A percentile compares a stretch with the other conserved stretches of the same genome.
phyloP scores from a whole-genome alignment of 2,888 invertebrate species.

The Nipponacmea schrenckii region DNA sequence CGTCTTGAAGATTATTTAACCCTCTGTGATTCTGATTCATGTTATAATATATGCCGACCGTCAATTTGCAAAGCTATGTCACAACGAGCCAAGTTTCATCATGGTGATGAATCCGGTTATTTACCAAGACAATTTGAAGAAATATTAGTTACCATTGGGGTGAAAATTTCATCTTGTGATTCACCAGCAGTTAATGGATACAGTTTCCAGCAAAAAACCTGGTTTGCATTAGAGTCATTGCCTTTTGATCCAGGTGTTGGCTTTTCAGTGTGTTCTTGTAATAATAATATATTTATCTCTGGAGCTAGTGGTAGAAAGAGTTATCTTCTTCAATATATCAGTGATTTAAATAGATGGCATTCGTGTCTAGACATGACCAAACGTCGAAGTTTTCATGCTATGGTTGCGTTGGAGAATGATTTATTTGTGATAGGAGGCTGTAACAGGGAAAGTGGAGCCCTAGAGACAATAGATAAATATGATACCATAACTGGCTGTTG shows the following conservation, averaged over 20 bases:
- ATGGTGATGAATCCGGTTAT: neutral
- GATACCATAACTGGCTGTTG: constrained; percentile 29
- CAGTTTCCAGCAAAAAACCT: constrained; percentile 33
- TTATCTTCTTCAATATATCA: constrained; percentile 36
- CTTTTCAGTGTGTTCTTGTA: constrained; percentile 36
- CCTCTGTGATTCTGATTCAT: neutral
- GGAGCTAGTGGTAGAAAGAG: constrained; percentile 33
- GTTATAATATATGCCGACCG: neutral
- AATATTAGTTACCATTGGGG: constrained; percentile 35
- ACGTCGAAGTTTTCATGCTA: constrained; percentile 35
- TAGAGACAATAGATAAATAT: constrained; percentile 33
- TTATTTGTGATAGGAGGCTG: constrained; percentile 40
- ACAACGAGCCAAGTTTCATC: constrained; percentile 5
- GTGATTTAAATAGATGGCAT: constrained; percentile 30
- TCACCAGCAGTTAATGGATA: constrained; percentile 38
- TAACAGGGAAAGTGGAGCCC: constrained; percentile 34
- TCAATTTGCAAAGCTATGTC: neutral
- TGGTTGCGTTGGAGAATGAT: constrained; percentile 31
- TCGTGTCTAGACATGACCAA: constrained; percentile 37
- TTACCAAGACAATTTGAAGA: constrained; percentile 36
- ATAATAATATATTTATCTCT: constrained; percentile 38
- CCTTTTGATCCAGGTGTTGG: constrained; percentile 39
- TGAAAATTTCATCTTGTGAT: constrained; percentile 34
- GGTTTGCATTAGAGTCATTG: constrained; percentile 35
- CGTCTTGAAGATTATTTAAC: neutral